Percentiles rank a stretch among this genome's conserved stretches.
Conservation (phyloP, 2,113 vertebrate genomes). For the Phoenicopterus ruber region DNA sequence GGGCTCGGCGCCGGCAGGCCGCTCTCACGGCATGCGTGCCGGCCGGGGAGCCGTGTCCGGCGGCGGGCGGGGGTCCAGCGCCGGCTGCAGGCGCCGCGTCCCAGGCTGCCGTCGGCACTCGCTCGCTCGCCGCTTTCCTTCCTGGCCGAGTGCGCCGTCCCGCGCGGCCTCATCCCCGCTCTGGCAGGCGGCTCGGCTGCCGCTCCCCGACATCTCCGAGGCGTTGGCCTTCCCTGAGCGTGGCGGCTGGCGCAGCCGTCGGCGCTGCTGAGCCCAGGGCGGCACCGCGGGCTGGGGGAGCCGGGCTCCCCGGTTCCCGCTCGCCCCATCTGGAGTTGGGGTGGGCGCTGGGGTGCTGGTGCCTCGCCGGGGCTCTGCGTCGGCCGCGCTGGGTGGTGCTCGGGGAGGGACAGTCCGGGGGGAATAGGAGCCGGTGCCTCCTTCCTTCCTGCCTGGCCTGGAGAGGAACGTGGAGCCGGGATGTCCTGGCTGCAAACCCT, state of each 20-base stretch:
- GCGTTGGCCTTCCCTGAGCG: not conserved
- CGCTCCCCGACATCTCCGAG: not conserved
- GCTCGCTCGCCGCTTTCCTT: not conserved
- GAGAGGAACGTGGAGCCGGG: not conserved
- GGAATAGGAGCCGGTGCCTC: constrained; percentile 10
- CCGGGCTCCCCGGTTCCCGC: no score
- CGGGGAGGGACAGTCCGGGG: not conserved
- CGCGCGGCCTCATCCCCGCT: not conserved
- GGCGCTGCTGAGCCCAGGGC: not conserved
- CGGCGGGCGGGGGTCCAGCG: not conserved
- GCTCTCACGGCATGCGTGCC: not conserved
- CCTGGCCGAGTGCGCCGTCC: not conserved
- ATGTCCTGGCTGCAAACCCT: constrained; percentile 49
- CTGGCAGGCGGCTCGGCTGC: not conserved
- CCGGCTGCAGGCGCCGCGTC: not conserved
- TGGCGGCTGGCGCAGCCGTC: not conserved
- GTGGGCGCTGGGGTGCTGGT: not conserved
- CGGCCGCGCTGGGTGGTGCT: not conserved
- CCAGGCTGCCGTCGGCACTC: not conserved
- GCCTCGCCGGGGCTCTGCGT: not conserved
- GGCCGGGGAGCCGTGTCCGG: not conserved
- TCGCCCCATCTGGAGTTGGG: not conserved
- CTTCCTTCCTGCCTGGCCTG: constrained; percentile 50
- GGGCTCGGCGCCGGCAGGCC: not conserved
- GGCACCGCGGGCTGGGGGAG: not conserved